Conservation (phyloP, 2,113 vertebrate species). For the Aegotheles bennettii region DNA sequence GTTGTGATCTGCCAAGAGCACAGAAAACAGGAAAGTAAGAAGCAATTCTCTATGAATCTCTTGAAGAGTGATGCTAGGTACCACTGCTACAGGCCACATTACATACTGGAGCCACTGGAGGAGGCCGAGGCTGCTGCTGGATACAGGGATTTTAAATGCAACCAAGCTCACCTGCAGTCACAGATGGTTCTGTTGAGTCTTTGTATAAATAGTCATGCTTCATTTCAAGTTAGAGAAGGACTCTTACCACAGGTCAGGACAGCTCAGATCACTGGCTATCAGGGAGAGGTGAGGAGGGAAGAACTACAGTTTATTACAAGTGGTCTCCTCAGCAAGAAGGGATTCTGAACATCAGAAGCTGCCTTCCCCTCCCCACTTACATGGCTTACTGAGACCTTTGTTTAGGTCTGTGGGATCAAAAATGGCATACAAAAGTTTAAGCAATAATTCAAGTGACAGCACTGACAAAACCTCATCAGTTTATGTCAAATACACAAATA, state of each 20-base stretch:
- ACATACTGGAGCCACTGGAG: not conserved
- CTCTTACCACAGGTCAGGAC: not conserved
- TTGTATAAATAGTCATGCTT: not conserved
- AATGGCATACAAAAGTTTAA: not conserved
- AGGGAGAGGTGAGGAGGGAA: not conserved
- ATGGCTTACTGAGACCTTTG: not conserved
- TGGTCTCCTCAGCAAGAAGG: not conserved
- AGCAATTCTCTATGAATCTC: not conserved
- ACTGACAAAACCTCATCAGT: not conserved
- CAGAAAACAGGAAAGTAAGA: not conserved
- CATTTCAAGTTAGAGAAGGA: not conserved
- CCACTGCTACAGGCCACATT: not conserved
- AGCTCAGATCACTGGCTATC: not conserved
- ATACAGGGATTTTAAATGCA: not conserved
- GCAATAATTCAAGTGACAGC: not conserved
- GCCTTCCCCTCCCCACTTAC: too few relatives aligned
- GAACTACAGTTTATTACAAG: not conserved
- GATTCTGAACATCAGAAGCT: not conserved
- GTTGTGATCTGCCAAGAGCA: not conserved
- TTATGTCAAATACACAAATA: not conserved
- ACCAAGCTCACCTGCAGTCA: not conserved
- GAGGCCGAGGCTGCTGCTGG: not conserved
- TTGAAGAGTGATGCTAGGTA: not conserved
- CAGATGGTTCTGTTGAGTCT: not conserved
- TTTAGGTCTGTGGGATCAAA: not conserved